phyloP scores from a whole-genome alignment of 2,797 vertebrate genomes.

The Pseudochirops cupreus region DNA sequence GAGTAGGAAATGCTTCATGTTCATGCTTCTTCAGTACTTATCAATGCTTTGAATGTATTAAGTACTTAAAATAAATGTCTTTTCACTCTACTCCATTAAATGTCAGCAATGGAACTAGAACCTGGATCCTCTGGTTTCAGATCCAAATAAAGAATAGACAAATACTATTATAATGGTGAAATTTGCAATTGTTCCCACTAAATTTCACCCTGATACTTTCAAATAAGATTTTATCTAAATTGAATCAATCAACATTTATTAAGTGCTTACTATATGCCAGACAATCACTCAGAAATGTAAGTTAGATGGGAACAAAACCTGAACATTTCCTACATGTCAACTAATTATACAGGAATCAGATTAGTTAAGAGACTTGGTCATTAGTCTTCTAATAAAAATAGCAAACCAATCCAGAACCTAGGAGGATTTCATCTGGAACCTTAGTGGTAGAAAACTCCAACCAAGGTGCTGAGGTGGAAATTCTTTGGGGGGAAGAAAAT shows the following conservation, averaged over 20 bases:
- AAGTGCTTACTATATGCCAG: neutral
- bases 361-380: neutral
- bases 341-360: neutral
- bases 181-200: neutral
- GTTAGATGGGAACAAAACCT: neutral
- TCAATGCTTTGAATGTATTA: neutral
- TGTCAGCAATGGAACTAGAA: neutral
- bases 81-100: neutral
- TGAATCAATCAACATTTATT: neutral
- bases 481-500: neutral
- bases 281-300: neutral
- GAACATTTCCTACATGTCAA: neutral
- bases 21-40: neutral
- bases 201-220: neutral
- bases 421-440: neutral
- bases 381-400: neutral
- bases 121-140: neutral
- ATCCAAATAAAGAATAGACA: neutral
- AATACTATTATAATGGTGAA: neutral
- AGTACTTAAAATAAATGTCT: neutral
- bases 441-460: neutral
- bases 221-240: neutral
- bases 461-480: neutral
- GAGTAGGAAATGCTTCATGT: neutral
- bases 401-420: neutral